Conservation (phyloP, 2,797 vertebrate genomes). For the Anas bahamensis region DNA sequence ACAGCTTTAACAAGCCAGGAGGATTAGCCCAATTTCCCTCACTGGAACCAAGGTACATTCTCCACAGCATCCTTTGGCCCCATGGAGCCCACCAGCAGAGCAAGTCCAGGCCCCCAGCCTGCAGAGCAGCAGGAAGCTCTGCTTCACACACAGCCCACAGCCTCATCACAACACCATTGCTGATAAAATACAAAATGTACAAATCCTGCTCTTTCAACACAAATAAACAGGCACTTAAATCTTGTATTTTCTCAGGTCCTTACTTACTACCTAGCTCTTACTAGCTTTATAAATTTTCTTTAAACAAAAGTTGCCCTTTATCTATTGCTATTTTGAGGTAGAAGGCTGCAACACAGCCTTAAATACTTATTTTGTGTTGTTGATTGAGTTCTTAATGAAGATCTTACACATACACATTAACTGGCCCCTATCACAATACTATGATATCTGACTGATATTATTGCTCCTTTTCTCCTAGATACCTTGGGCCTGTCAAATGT, state of each 20-base stretch:
- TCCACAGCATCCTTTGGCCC: neutral
- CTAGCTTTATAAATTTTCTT: neutral
- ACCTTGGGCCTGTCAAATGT: neutral
- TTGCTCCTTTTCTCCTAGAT: neutral
- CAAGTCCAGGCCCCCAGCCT: neutral
- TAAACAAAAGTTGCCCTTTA: neutral
- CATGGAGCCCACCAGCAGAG: neutral
- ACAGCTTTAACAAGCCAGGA: neutral
- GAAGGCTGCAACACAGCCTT: neutral
- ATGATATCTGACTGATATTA: neutral
- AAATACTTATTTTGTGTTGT: neutral
- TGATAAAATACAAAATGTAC: neutral
- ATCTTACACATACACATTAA: neutral
- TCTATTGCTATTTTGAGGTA: neutral
- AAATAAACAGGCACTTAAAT: neutral
- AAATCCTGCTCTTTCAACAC: neutral
- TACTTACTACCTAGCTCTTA: neutral
- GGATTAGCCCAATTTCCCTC: neutral
- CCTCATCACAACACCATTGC: neutral
- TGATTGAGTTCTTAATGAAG: neutral
- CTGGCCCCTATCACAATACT: neutral
- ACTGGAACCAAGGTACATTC: accelerated
- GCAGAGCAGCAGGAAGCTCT: neutral
- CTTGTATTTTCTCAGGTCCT: neutral
- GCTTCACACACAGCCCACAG: neutral